Evolutionary conservation across 2,113 vertebrate genomes (phyloP), one percentile per base, ranked within the genome.

Genomic region (Antechinus stuartii): DNA sequence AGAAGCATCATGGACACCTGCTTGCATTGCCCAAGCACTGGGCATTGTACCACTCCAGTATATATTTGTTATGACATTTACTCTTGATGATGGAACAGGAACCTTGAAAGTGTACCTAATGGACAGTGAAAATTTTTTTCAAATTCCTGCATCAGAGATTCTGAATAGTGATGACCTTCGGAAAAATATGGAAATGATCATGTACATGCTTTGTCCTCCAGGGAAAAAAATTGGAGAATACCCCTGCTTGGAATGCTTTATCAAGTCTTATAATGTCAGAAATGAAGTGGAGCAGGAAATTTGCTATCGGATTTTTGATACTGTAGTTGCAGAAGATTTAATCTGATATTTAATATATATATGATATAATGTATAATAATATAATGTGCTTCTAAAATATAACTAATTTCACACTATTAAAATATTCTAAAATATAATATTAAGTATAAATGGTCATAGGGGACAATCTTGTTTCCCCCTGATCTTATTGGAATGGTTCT

Each of bases 211-310:
- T 68, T 99, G 99, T 95, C 99, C 99, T 97, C 95, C 98, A 97
- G 98, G 95, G 97, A 98, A 94, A 98, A 98, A 97, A 97, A 94
- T 98, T 91, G 99, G 96, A 97, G 96, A 98, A 42, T 98, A 98
- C 30, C 99, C 99, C 0, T 99, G 99, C 99, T 96, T 99, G 94
- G 99, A 99, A 92, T 98, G 99, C 94, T 99, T 99, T 97, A 98
- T 99, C 97, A 98, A 90, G 30, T 98, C 98, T 1, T 99, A 99
- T 95, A 98, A 97, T 76, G 95, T 98, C 54, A 96, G 97, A 92
- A 97, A 98, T 5, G 97, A 96, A 0, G 96, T 1, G 1, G 97
- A 96, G 61, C 96, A 96, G 9, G 96, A 96, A 95, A 98, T 99
- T 95, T 99, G 97, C 97, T 99, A 99, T 97, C 99, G 99, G 97